phyloP scores from a whole-genome alignment of 2,113 vertebrate species.

The cat (Felis catus) region DNA sequence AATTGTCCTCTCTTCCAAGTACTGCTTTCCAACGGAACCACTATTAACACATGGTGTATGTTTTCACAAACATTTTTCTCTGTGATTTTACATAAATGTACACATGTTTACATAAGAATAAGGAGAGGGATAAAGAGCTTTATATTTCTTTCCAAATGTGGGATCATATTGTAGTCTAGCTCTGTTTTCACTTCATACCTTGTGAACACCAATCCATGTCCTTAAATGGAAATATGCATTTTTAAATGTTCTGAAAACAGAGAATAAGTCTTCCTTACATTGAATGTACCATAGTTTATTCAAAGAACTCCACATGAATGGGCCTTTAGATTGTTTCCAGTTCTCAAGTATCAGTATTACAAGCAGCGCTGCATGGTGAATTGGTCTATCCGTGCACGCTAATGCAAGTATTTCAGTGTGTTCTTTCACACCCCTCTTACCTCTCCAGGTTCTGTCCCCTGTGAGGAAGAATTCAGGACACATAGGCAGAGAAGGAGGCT shows the following conservation, averaged over 20 bases:
- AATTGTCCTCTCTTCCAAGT: background rate
- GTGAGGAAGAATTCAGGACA: background rate
- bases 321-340: background rate
- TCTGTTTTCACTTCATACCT: background rate
- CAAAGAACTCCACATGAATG: background rate
- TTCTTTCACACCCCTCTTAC: background rate
- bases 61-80: background rate
- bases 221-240: background rate
- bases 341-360: background rate
- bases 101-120: background rate
- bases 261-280: background rate
- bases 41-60: background rate
- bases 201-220: background rate
- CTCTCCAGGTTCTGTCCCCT: background rate
- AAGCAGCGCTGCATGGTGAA: background rate
- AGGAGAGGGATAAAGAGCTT: background rate
- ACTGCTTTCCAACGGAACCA: background rate
- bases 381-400: background rate
- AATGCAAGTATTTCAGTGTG: background rate
- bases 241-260: background rate
- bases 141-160: background rate
- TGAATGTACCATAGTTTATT: background rate
- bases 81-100: background rate
- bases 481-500: background rate
- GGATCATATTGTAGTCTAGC: background rate